phyloP scores from a whole-genome alignment of 2,113 vertebrate species.

The Corythaixoides concolor region DNA sequence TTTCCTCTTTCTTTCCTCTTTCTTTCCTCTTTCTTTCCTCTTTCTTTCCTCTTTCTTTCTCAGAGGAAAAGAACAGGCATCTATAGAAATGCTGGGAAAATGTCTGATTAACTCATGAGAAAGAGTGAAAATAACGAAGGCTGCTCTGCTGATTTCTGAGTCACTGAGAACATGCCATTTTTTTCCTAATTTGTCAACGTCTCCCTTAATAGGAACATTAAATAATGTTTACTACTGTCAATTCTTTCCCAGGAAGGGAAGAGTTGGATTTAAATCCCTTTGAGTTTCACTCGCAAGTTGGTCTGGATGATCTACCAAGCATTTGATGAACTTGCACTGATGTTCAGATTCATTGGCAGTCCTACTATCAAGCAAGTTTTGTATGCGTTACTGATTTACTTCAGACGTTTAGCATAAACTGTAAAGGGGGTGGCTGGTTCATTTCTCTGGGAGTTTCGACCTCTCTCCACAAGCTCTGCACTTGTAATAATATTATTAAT shows the following conservation, averaged over 20 bases:
- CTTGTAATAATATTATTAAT: neutral
- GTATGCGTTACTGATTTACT: neutral
- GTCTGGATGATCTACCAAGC: neutral
- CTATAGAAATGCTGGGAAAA: slow-evolving; percentile 17
- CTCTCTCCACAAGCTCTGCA: neutral
- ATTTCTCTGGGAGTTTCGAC: neutral
- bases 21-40: neutral
- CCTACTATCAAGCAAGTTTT: neutral
- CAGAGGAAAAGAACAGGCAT: neutral
- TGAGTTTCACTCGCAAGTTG: neutral
- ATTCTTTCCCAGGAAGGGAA: neutral
- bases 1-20: neutral
- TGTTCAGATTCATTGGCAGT: neutral
- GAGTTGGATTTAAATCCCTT: neutral
- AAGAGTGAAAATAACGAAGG: slow-evolving; percentile 35
- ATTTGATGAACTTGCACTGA: neutral
- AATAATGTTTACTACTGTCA: slow-evolving; percentile 26
- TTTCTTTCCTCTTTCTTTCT: neutral
- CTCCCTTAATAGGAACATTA: neutral
- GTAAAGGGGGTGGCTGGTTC: neutral
- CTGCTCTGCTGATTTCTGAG: slow-evolving; percentile 41
- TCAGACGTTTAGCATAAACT: neutral
- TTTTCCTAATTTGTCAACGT: slow-evolving; percentile 33
- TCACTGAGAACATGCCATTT: slow-evolving; percentile 21
- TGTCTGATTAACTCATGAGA: slow-evolving; percentile 29